A percentile compares a stretch with the other conserved stretches of the same genome.
phyloP scores from a whole-genome alignment of 2,797 vertebrate genomes.

The Scyliorhinus canicula region DNA sequence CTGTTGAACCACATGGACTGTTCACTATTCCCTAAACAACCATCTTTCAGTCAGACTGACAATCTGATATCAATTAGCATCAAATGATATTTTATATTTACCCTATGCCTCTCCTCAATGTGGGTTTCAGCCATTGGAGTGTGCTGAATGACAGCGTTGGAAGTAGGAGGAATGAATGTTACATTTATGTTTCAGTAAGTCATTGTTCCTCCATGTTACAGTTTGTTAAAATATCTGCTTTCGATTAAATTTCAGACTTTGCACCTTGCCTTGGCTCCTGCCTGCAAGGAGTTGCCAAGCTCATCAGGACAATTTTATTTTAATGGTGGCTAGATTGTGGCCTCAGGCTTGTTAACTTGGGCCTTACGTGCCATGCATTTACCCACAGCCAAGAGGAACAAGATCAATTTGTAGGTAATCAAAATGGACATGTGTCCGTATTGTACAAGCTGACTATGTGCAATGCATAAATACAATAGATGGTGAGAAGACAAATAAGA shows the following conservation, averaged over 20 bases:
- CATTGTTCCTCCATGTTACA: background rate
- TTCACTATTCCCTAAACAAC: background rate
- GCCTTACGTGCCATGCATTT: background rate
- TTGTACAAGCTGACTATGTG: background rate
- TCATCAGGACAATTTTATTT: background rate
- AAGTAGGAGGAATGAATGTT: background rate
- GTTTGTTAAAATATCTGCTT: background rate
- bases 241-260: too few species aligned
- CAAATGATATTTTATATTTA: background rate
- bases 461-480: background rate
- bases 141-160: background rate
- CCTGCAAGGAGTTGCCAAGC: background rate
- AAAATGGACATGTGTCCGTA: background rate
- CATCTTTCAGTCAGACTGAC: background rate
- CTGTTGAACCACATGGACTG: background rate
- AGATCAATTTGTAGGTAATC: background rate
- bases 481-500: background rate
- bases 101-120: background rate
- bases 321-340: background rate
- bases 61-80: background rate
- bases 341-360: background rate
- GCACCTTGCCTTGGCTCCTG: background rate
- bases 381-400: background rate
- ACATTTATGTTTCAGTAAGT: background rate
- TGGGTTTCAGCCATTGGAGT: background rate